Base-by-base conservation (phyloP, 2,888 invertebrate species). In the Cosmorhoe ocellata region DNA sequence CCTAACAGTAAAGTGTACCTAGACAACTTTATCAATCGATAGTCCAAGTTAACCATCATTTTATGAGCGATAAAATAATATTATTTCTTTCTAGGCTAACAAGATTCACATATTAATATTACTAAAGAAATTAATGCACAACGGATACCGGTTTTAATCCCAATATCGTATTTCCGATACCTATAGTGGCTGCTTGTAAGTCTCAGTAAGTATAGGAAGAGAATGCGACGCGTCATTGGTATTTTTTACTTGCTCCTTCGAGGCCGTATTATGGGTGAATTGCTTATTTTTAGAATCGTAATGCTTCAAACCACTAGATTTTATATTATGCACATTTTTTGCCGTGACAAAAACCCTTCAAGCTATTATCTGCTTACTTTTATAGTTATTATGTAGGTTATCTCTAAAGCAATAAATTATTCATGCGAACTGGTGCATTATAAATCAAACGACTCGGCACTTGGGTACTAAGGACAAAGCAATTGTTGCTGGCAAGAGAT, bases 191-290 rank as follows among this genome's bases (percentile, higher is more conserved):
- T 59, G 60, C 46, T 53, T 50, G 55, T 54, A 58, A 55, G 2
- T 18, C 5, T 3, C 2, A 3, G 18, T 18, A 18, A 3, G 5
- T 3, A 18, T 18, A 65, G 59, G 66, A 69, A 76, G 80, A 74
- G 82, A 83, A 79, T 74, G 84, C 71, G 58, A 51, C 66, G 58
- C 71, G 67, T 69, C 68, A 70, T 69, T 59, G 64, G 62, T 79
- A 75, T 77, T 76, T 77, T 79, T 77, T 76, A 73, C 68, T 47
- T 59, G 58, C 46, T 52, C 57, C 49, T 59, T 71, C 84, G 83
- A 84, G 84, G 85, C 63, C 69, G 14, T 26, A 24, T 3, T 10
- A 27, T 14, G 10, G 58, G 67, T 64, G 34, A 47, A 39, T 50
- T 31, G 47, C n/a, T 50, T 47, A 48, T 46, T 53, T 50, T 47